Evolutionary conservation across 92 coral and sea anemone genomes (phyloP).

Genomic region (Actinostola sp.): DNA sequence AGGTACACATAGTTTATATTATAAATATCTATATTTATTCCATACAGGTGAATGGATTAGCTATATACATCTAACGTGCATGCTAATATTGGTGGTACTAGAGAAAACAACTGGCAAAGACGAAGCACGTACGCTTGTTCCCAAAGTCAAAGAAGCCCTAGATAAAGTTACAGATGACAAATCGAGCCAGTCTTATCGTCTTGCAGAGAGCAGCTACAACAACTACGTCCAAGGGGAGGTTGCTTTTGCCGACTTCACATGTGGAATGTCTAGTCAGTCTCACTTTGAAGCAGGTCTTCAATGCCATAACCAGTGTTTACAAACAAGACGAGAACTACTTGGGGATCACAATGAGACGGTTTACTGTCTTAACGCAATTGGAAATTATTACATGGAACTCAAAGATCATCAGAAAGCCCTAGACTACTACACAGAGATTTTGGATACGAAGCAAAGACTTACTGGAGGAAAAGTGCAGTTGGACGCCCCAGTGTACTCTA

Average conservation of each 20-base stretch:
- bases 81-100: not conserved
- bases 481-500: slow-evolving; percentile 52
- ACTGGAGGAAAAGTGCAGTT: slow-evolving; percentile 46
- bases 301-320: slow-evolving; percentile 4
- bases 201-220: slow-evolving; percentile 19
- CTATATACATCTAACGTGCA: not conserved
- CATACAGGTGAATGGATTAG: too few relatives aligned
- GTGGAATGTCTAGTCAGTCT: not conserved
- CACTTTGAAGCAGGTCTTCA: not conserved
- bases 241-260: not conserved
- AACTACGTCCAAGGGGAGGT: slow-evolving; percentile 15
- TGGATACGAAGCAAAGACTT: slow-evolving; percentile 48
- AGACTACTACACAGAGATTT: slow-evolving; percentile 36
- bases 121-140: slow-evolving; percentile 6
- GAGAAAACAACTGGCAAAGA: not conserved
- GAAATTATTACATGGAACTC: slow-evolving; percentile 42
- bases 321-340: slow-evolving; percentile 13
- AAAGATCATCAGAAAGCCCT: slow-evolving; percentile 27
- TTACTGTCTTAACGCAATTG: slow-evolving; percentile 53
- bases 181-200: not conserved
- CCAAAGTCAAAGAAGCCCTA: slow-evolving; percentile 13
- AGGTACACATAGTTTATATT: too few relatives aligned
- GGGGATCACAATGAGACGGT: slow-evolving; percentile 55
- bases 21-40: too few relatives aligned
- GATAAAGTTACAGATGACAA: not conserved